These are phyloP conservation scores for Ganaspis brasiliensis DNA, from an alignment of 2,888 invertebrate species.

Conservation along the genomic window DNA sequence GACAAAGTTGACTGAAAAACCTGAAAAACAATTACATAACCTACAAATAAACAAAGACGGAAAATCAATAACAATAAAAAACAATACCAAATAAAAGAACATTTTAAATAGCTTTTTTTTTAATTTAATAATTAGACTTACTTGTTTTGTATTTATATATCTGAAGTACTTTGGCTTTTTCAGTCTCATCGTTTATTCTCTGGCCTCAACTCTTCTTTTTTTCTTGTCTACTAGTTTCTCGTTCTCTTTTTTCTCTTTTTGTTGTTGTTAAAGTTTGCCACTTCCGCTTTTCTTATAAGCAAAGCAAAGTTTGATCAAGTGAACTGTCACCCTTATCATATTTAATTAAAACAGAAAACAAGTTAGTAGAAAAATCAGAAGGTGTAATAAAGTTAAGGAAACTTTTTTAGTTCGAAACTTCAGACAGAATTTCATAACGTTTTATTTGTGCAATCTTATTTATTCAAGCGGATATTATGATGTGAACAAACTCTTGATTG, in stretches of 20 bases:
- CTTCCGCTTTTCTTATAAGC: slow-evolving; percentile 3
- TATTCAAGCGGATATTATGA: background rate
- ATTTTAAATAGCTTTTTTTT: too few species aligned
- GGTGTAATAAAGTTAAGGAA: background rate
- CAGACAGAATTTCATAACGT: too few species aligned
- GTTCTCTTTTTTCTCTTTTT: background rate
- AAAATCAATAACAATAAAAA: too few species aligned
- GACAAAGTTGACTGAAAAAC: too few species aligned
- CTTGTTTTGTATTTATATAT: too few species aligned
- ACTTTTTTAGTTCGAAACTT: background rate
- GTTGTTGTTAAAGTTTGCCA: slow-evolving; percentile 2
- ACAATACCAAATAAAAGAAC: background rate
- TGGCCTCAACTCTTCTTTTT: background rate
- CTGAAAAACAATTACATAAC: too few species aligned
- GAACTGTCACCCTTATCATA: background rate
- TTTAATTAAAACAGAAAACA: slow-evolving; percentile 17
- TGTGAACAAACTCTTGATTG: too few species aligned
- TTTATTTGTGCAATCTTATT: too few species aligned
- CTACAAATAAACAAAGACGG: too few species aligned
- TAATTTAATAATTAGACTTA: too few species aligned
- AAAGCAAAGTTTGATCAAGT: background rate
- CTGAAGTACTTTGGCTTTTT: background rate
- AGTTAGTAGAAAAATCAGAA: background rate
- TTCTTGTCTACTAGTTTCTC: background rate
- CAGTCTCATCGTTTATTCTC: background rate